Conservation (phyloP, 2,888 invertebrate genomes). For the Desoria tigrina region DNA sequence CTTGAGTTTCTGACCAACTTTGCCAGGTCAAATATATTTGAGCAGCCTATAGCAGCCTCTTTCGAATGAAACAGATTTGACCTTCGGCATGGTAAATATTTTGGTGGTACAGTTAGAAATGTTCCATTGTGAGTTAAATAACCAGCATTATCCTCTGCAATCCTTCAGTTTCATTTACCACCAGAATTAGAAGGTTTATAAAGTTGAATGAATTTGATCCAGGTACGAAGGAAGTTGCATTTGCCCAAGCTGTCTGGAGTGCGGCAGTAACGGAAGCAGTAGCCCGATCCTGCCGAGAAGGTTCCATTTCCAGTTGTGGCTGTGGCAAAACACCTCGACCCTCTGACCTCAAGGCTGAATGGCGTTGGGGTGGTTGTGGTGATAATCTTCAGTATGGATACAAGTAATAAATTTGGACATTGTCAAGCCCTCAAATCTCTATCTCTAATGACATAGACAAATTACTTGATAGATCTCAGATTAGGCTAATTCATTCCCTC, state of each 20-base stretch:
- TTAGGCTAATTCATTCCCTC: too few species aligned
- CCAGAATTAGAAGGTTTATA: too few species aligned
- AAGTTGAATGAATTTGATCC: slow-evolving; percentile 3
- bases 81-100: too few species aligned
- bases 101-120: too few species aligned
- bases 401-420: slow-evolving; percentile 63
- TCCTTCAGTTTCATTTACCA: too few species aligned
- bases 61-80: too few species aligned
- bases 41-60: too few species aligned
- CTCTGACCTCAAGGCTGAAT: slow-evolving; percentile 79
- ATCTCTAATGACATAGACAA: slow-evolving; percentile 5
- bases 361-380: slow-evolving; percentile 98
- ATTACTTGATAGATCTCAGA: neutral
- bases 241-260: slow-evolving; percentile 84
- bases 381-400: slow-evolving; percentile 96
- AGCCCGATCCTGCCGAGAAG: slow-evolving; percentile 87
- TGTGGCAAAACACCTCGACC: slow-evolving; percentile 83
- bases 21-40: too few species aligned
- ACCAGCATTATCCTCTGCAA: too few species aligned
- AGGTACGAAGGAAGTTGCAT: slow-evolving; percentile 87
- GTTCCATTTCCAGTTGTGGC: slow-evolving; percentile 83
- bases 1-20: too few species aligned
- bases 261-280: slow-evolving; percentile 87
- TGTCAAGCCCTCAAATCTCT: neutral
- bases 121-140: too few species aligned